Evolutionary conservation across 92 coral and sea anemone genomes (phyloP).

Genomic region (Bergia sp.): DNA sequence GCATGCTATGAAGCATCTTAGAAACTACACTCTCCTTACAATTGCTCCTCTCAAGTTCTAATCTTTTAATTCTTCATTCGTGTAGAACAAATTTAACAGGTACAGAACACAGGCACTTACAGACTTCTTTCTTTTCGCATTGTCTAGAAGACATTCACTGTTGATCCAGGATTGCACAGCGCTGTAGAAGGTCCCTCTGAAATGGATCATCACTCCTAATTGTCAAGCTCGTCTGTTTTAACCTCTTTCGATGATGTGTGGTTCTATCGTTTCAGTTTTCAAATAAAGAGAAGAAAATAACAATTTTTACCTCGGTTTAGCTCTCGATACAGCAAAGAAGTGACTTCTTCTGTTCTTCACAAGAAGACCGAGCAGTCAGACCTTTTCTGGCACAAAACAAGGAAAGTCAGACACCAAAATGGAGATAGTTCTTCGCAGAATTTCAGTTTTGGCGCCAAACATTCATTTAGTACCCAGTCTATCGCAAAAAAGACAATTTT

Average conservation of each 20-base stretch:
- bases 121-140: too few species aligned
- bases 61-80: too few species aligned
- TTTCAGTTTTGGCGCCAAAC: background rate
- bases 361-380: background rate
- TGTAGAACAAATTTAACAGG: too few species aligned
- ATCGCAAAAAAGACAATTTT: background rate
- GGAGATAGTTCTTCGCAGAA: background rate
- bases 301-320: background rate
- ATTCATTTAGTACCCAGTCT: background rate
- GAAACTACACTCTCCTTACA: too few species aligned
- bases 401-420: background rate
- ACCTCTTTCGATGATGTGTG: background rate
- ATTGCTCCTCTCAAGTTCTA: too few species aligned
- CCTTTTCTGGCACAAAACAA: background rate
- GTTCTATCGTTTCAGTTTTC: background rate
- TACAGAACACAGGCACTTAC: too few species aligned
- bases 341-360: background rate
- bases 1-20: too few species aligned
- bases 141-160: too few species aligned
- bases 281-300: background rate
- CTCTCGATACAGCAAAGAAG: background rate
- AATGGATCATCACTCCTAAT: too few species aligned
- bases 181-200: too few species aligned
- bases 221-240: too few species aligned
- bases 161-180: too few species aligned